phyloP scores from a whole-genome alignment of 2,113 vertebrate species.

The Megalops atlanticus region DNA sequence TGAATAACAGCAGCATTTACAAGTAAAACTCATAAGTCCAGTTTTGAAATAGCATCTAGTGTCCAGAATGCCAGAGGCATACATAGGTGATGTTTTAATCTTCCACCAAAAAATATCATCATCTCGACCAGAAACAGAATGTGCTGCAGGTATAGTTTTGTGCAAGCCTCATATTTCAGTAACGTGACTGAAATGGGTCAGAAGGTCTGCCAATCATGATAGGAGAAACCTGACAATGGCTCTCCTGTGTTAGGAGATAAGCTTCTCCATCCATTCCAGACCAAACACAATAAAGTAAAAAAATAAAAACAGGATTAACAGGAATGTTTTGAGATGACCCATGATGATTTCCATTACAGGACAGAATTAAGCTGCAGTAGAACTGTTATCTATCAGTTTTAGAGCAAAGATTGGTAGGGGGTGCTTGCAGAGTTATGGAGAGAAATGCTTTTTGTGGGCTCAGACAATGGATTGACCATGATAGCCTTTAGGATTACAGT shows the following conservation, averaged over 20 bases:
- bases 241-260: slow-evolving; percentile 49
- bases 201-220: slow-evolving; percentile 66
- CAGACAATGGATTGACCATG: slow-evolving; percentile 15
- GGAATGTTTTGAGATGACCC: slow-evolving; percentile 41
- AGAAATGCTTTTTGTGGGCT: slow-evolving; percentile 27
- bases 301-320: slow-evolving; percentile 47
- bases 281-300: slow-evolving; percentile 53
- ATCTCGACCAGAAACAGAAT: too few relatives aligned
- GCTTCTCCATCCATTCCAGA: slow-evolving; percentile 51
- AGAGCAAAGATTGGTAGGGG: slow-evolving; percentile 61
- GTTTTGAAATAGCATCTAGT: too few relatives aligned
- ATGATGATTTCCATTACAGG: slow-evolving; percentile 59
- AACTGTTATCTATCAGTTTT: slow-evolving; percentile 72
- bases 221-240: slow-evolving; percentile 63
- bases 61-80: too few relatives aligned
- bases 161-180: slow-evolving; percentile 44
- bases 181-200: slow-evolving; percentile 63
- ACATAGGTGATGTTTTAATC: slow-evolving; percentile 65
- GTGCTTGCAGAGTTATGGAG: slow-evolving; percentile 41
- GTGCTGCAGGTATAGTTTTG: slow-evolving; percentile 62
- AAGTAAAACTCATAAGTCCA: too few relatives aligned
- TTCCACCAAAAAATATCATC: too few relatives aligned
- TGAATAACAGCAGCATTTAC: too few relatives aligned
- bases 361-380: slow-evolving; percentile 65
- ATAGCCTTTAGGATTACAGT: slow-evolving; percentile 24